These are phyloP conservation scores for Labrus mixtus DNA, from an alignment of 2,113 vertebrate species.

Conservation along the genomic window DNA sequence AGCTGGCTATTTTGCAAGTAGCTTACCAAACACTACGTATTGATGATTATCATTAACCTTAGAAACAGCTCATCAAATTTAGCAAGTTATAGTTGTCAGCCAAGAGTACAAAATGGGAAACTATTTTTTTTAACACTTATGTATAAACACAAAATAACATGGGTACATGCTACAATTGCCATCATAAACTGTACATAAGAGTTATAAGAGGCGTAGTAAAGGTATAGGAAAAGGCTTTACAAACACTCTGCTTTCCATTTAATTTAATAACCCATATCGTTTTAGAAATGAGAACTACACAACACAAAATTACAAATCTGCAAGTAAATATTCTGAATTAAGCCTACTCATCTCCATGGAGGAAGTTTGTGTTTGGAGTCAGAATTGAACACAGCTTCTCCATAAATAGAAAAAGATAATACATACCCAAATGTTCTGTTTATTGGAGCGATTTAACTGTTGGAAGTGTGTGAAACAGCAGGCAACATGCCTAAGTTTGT, in stretches of 20 bases:
- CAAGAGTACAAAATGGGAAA: background rate
- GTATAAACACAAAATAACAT: background rate
- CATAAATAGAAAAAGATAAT: conserved; percentile 24
- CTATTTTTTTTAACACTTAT: too few relatives aligned
- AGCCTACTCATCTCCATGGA: background rate
- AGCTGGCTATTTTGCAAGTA: too few relatives aligned
- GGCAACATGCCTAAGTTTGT: conserved; percentile 47
- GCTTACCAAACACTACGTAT: too few relatives aligned
- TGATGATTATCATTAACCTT: too few relatives aligned
- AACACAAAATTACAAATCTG: background rate
- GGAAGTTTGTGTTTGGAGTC: conserved; percentile 23
- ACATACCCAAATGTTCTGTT: conserved; percentile 34
- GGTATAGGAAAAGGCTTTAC: background rate
- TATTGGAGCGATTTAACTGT: conserved; percentile 29
- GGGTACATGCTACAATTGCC: too few relatives aligned
- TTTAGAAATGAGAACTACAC: background rate
- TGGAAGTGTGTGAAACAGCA: conserved; percentile 44
- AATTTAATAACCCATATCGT: background rate
- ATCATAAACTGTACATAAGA: too few relatives aligned
- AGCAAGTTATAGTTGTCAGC: too few relatives aligned
- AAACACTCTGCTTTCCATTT: too few relatives aligned
- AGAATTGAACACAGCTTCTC: background rate
- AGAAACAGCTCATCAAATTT: too few relatives aligned
- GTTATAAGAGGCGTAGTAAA: background rate
- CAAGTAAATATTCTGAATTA: background rate